Percentiles rank a stretch among this genome's conserved stretches.
These are phyloP conservation scores for Hirtodrosophila histrioides DNA, from an alignment of 2,888 invertebrate genomes.

Conservation along the genomic window DNA sequence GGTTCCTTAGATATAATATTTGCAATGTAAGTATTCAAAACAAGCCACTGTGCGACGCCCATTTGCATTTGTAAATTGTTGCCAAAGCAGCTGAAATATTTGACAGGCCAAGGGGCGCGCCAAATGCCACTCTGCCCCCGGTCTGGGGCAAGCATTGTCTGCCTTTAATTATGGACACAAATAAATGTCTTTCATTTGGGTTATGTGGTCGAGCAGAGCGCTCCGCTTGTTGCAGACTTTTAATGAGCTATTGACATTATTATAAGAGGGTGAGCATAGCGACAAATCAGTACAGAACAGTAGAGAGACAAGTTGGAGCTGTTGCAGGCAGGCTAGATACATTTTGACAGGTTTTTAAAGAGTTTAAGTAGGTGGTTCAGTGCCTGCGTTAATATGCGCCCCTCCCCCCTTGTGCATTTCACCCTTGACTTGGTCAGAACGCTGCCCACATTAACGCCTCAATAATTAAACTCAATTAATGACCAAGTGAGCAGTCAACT, in stretches of 20 bases:
- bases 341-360: not conserved
- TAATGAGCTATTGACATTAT: constrained; percentile 63
- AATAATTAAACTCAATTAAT: constrained; percentile 76
- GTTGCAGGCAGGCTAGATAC: constrained; percentile 4
- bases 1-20: too few species aligned
- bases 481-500: constrained; percentile 59
- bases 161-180: constrained; percentile 73
- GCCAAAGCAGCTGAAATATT: constrained; percentile 59
- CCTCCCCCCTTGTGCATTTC: not conserved
- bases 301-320: constrained; percentile 13
- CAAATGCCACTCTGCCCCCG: constrained; percentile 5
- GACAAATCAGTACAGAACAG: not conserved
- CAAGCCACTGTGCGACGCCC: constrained; percentile 25
- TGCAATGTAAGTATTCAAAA: not conserved
- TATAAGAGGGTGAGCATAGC: not conserved
- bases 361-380: not conserved
- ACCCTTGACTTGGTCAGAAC: constrained; percentile 8
- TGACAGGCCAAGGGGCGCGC: constrained; percentile 48
- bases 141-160: constrained; percentile 50
- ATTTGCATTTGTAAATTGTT: constrained; percentile 74
- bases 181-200: constrained; percentile 69
- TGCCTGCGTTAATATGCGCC: constrained; percentile 4
- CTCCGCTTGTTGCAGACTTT: constrained; percentile 41
- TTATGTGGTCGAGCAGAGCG: constrained; percentile 47
- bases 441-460: constrained; percentile 47